Evolutionary conservation across 2,113 vertebrate genomes (phyloP), one percentile per base, ranked within the genome.

Genomic region (Pelecanus crispus): DNA sequence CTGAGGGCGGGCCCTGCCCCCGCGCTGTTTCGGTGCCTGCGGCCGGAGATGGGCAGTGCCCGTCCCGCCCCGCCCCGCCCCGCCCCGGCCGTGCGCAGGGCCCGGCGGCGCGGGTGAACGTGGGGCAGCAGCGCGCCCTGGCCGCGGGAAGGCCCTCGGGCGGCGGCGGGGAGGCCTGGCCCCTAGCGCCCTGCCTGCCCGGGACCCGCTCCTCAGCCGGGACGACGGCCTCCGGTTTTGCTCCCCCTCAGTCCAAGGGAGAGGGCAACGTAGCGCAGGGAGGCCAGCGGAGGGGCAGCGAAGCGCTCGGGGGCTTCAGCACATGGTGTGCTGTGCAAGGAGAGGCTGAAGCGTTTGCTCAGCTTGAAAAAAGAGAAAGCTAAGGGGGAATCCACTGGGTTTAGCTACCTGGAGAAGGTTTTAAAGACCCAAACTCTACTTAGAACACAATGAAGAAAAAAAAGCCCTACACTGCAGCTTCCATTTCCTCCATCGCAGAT

Each of bases 141-240:
- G 81, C 26, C 83, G 84, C 44, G 17, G 56, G 73, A 28, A 11
- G 73, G 56, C 52, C 56, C 15, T 13, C 13, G 28, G 21, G 61
- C 11, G 17, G 50, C 13, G 50, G 8, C 17, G 10, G 11, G 18
- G 1, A 5, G 1, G 13, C 18, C 8, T 7, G 1, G 18, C 2
- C 16, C 8, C 11, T 1, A 4, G 16, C 6, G 11, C 73, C 19
- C 56, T 6, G 31, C 52, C 36, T 7, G 53, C 79, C 34, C 5
- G 62, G 6, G 28, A 4, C 13, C 19, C 1, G 28, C 50, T 18
- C 50, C 4, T 4, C 18, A 4, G 36, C 0, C 26, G 0, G 66
- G 28, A 34, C 2, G 1, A 0, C 17, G 4, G 61, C 10, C 7
- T 8, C 13, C n/a, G 0, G 6, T 1, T 19, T 2, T 31, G 32